Base-by-base conservation (phyloP, 2,888 invertebrate genomes). In the Spilarctia lutea region DNA sequence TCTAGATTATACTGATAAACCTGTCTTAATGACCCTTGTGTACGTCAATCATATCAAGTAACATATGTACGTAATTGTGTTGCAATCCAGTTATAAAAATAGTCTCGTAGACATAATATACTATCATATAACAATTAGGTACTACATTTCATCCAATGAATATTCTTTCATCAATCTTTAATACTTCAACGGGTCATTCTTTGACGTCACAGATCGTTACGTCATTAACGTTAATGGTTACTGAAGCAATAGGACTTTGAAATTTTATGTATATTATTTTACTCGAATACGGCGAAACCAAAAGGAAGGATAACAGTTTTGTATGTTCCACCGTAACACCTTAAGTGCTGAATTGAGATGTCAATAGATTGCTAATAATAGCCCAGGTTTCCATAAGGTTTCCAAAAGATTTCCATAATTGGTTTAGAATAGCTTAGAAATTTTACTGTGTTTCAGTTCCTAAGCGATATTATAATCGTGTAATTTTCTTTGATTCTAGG, bases 401-500 rank as follows among this genome's bases (percentile, higher is more conserved):
- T 35, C n/a, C 33, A 33, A 39, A 8, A 39, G 3, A 39, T 39
- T 39, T 39, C 6, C 8, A 39, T 4, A 8, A 8, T 39, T 7
- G 6, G 8, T 8, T 39, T 60, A n/a, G 11, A 27, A 13, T 27
- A 60, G 27, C 4, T 60, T 16, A 27, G 16, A 27, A n/a, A 3
- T 24, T n/a, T n/a, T 60, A 60, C 3, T 60, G 11, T 27, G 13
- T n/a, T 4, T 1, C 24, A 42, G 3, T 18, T 27, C 33, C 6
- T 24, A 20, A 52, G 35, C 33, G 2, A 52, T 16, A 24, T 20
- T 56, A 7, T 45, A 74, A 66, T 52, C 65, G 24, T 16, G 20
- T 24, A 2, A 45, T 27, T 76, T 74, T 76, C 65, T 81, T 67
- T 73, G 60, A 78, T 91, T 96, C 63, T 93, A 98, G 97, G 99